A percentile compares a stretch with the other conserved stretches of the same genome.
These are phyloP conservation scores for Zootermopsis nevadensis DNA, from an alignment of 2,888 invertebrate species.

Conservation along the genomic window DNA sequence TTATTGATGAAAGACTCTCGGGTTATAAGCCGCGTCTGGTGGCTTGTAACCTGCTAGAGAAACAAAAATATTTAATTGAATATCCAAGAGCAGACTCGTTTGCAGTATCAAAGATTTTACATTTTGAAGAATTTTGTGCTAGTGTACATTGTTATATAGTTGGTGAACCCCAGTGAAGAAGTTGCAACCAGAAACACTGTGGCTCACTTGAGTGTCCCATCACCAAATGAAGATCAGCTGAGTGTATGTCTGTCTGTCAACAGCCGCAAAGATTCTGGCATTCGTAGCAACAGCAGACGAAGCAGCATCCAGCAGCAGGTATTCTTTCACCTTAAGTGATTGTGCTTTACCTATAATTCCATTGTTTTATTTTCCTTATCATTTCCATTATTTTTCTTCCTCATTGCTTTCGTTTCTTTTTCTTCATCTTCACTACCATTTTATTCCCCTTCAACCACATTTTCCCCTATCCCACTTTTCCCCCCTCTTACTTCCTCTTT, in stretches of 20 bases:
- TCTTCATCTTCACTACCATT: not conserved
- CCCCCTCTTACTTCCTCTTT: too few species aligned
- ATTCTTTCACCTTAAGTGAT: conserved; percentile 21
- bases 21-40: too few species aligned
- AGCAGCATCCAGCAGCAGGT: conserved; percentile 91
- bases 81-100: not conserved
- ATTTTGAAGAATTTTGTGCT: not conserved
- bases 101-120: not conserved
- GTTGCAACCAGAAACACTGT: not conserved
- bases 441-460: not conserved
- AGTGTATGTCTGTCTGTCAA: conserved; percentile 82
- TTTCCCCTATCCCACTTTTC: too few species aligned
- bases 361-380: not conserved
- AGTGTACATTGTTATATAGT: not conserved
- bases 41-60: too few species aligned
- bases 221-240: conserved; percentile 68
- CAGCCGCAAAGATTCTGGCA: conserved; percentile 89
- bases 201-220: conserved; percentile 45
- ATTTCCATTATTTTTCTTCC: not conserved
- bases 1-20: too few species aligned
- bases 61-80: too few species aligned
- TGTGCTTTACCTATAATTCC: not conserved
- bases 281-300: conserved; percentile 84
- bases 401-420: conserved; percentile 18
- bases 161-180: conserved; percentile 30